Evolutionary conservation across 2,797 vertebrate genomes (phyloP).

Genomic region (Sphenodon punctatus): DNA sequence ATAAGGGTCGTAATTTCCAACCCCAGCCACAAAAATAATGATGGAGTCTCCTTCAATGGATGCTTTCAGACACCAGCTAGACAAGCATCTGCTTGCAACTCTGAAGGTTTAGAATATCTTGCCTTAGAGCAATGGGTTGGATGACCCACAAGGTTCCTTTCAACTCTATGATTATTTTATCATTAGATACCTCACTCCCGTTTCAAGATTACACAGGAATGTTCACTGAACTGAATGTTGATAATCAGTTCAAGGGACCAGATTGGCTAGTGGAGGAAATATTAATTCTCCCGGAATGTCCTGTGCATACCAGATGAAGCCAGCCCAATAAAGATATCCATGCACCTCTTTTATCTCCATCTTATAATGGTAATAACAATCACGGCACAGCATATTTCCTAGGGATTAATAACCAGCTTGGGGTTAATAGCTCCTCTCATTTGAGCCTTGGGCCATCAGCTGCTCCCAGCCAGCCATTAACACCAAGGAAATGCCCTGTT

Average conservation of each 20-base stretch:
- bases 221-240: conserved; percentile 1
- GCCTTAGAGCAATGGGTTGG: no score
- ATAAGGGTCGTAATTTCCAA: neutral
- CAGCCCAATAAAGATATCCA: neutral
- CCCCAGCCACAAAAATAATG: no score
- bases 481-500: conserved; percentile 11
- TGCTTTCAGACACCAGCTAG: no score
- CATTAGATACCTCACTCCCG: conserved; percentile 18
- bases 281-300: neutral
- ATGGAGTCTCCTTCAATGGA: no score
- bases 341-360: neutral
- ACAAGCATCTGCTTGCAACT: no score
- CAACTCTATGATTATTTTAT: conserved; percentile 22
- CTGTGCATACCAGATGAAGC: neutral
- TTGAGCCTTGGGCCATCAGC: neutral
- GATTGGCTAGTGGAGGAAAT: neutral
- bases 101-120: no score
- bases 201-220: conserved; percentile 32
- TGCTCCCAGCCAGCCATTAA: neutral
- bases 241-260: neutral
- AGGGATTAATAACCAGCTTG: neutral
- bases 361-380: neutral
- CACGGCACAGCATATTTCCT: neutral
- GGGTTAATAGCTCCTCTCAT: neutral
- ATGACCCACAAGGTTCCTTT: no score